These are phyloP conservation scores for Avahi laniger DNA, from an alignment of 2,797 vertebrate genomes.

Conservation along the genomic window DNA sequence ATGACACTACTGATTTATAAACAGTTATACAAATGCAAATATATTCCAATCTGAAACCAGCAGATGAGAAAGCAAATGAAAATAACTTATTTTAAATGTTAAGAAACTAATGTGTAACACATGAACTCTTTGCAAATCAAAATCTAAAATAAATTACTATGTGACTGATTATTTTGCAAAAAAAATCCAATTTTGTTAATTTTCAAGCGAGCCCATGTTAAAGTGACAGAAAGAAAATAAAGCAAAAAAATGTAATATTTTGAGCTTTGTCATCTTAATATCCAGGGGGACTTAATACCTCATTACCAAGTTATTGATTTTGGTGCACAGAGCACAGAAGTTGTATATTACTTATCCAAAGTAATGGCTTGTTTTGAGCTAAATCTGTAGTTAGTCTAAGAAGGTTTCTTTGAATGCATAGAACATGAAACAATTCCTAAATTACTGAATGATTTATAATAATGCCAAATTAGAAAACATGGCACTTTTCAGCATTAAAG, in stretches of 20 bases:
- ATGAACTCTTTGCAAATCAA: constrained; percentile 68
- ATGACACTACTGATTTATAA: constrained; percentile 60
- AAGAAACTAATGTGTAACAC: constrained; percentile 69
- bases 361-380: background rate
- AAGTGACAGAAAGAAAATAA: constrained; percentile 62
- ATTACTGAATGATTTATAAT: constrained; percentile 35
- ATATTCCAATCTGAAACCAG: constrained; percentile 50
- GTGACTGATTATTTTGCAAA: constrained; percentile 42
- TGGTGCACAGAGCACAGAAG: background rate
- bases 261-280: constrained; percentile 48
- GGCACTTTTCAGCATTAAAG: background rate
- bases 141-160: constrained; percentile 57
- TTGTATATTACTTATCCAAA: constrained; percentile 30
- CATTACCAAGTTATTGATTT: constrained; percentile 60
- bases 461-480: background rate
- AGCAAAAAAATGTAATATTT: constrained; percentile 55
- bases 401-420: background rate
- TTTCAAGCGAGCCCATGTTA: background rate
- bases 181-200: background rate
- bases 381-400: background rate
- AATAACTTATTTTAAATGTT: constrained; percentile 76
- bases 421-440: constrained; percentile 31
- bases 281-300: constrained; percentile 49
- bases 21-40: constrained; percentile 60
- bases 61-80: constrained; percentile 61